Evolutionary conservation across 2,797 vertebrate genomes (phyloP).

Genomic region (Gallinago nigripennis): DNA sequence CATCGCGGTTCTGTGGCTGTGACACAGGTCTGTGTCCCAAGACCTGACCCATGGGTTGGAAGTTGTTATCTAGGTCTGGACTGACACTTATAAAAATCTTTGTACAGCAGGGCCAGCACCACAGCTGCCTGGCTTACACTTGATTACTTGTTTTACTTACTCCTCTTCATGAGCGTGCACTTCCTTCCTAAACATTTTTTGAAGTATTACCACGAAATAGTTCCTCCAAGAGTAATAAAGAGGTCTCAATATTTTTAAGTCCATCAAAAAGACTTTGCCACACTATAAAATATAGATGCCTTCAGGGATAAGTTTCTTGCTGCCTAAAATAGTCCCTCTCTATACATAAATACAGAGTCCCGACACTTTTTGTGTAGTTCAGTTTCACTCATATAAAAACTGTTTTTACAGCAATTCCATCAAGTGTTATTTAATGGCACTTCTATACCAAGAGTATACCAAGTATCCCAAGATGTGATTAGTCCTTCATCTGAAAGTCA

Average conservation of each 20-base stretch:
- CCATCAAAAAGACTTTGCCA: not conserved
- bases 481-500: not conserved
- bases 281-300: not conserved
- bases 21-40: too few relatives aligned
- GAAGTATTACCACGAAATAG: not conserved
- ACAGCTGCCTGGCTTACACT: not conserved
- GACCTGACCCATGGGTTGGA: not conserved
- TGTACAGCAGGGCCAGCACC: not conserved
- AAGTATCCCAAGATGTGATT: not conserved
- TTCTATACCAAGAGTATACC: not conserved
- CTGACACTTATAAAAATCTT: not conserved
- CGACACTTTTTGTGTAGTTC: not conserved
- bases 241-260: not conserved
- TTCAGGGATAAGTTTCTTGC: not conserved
- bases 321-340: not conserved
- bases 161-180: not conserved
- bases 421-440: not conserved
- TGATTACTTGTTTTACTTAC: not conserved
- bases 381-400: not conserved
- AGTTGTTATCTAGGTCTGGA: not conserved
- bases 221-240: not conserved
- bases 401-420: conserved; percentile 9
- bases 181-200: not conserved
- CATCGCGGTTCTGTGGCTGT: not conserved
- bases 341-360: not conserved